Conservation (phyloP, 1,140 invertebrate species). For the Phthorimaea operculella region DNA sequence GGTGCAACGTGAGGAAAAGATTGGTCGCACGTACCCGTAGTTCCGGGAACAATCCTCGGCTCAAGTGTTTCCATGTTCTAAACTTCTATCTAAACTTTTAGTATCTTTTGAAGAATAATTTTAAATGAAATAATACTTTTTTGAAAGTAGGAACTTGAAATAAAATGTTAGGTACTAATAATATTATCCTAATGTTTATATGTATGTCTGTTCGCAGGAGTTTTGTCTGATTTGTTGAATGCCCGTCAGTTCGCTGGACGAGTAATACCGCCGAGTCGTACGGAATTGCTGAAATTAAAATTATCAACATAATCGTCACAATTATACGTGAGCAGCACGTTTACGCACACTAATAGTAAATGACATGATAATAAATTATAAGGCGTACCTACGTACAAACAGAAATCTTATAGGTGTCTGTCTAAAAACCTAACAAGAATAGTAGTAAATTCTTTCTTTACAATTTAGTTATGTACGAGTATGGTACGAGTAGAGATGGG, state of each 20-base stretch:
- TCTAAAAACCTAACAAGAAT: too few species aligned
- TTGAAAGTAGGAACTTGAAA: constrained; percentile 29
- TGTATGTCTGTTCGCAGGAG: constrained; percentile 81
- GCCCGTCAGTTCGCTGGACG: constrained; percentile 71
- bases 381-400: too few species aligned
- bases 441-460: too few species aligned
- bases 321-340: not conserved
- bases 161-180: constrained; percentile 6
- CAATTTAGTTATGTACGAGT: too few species aligned
- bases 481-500: too few species aligned
- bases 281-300: constrained; percentile 76
- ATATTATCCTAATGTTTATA: constrained; percentile 66
- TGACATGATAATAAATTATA: too few species aligned
- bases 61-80: constrained; percentile 3
- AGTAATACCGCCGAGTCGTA: constrained; percentile 76
- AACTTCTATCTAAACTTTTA: too few species aligned
- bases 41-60: not conserved
- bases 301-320: constrained; percentile 20
- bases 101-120: not conserved
- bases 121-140: not conserved
- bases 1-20: too few species aligned
- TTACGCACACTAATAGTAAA: too few species aligned
- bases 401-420: too few species aligned
- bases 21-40: not conserved
- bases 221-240: constrained; percentile 76